Base-by-base conservation (phyloP, 2,113 vertebrate genomes). In the Pterophyllum scalare region DNA sequence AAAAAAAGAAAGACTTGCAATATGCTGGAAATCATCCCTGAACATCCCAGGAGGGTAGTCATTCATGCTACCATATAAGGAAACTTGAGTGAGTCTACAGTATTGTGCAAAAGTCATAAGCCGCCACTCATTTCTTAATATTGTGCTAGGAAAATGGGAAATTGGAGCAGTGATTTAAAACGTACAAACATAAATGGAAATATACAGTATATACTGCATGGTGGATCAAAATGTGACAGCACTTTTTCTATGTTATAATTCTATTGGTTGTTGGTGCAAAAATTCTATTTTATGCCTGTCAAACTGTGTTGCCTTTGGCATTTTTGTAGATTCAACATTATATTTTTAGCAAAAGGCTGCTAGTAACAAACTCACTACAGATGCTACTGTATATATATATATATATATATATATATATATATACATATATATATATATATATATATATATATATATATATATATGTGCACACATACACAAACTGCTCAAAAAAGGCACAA, bases 1-100 rank as follows among this genome's bases (percentile, higher is more conserved):
- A 83, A 86, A n/a, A 17, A 54, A 60, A 56, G 78, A 80, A 59
- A 8, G 5, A 67, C 70, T 79, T 40, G 79, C 85, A 88, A 80
- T 90, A 82, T 81, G 86, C 80, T 88, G 82, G 60, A 92, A 92
- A 91, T 87, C 85, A 77, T 86, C 28, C 57, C 89, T 74, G 80
- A 74, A 86, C 74, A 79, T 91, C 89, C 85, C 83, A 46, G 77
- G 89, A 89, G 85, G 87, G 70, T 77, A 80, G 86, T 90, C 59
- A 76, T 67, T 91, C 79, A 77, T 35, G 35, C 77, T 81, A 62
- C 79, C 56, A 88, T 22, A 70, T 59, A 80, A 82, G 46, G 28
- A 75, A 31, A 20, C 7, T 49, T n/a, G 26, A 72, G 19, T 72
- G 10, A 52, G 24, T 52, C 13, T 31, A 49, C 0, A 28, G 65